phyloP scores from a whole-genome alignment of 2,113 vertebrate species.

The Phaethornis superciliosus region DNA sequence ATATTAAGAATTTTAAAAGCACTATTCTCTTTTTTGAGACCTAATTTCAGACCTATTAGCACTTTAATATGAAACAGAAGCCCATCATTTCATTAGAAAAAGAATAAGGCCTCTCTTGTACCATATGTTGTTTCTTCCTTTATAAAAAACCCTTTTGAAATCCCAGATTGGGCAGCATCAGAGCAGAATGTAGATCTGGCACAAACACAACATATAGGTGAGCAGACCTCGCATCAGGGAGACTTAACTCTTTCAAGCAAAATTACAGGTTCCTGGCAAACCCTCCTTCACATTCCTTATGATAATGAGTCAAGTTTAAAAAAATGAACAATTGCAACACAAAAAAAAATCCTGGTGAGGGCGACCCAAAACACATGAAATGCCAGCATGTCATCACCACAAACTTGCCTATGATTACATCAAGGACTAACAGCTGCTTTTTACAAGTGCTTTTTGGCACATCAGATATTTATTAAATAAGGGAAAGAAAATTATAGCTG shows the following conservation, averaged over 20 bases:
- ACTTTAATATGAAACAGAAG: conserved; percentile 84
- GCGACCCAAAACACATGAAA: not conserved
- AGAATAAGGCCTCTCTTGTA: conserved; percentile 68
- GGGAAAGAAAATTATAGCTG: conserved; percentile 66
- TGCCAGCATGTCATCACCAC: not conserved
- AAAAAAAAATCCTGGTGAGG: not conserved
- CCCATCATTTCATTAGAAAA: conserved; percentile 79
- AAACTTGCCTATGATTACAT: not conserved
- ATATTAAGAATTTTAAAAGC: conserved; percentile 81
- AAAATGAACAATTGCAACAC: not conserved
- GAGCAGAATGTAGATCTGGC: conserved; percentile 49
- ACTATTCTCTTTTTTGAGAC: conserved; percentile 77
- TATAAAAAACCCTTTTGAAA: conserved; percentile 65
- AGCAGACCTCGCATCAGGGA: not conserved
- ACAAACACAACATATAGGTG: conserved; percentile 7
- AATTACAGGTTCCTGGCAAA: not conserved
- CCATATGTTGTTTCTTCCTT: conserved; percentile 76
- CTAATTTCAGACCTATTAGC: conserved; percentile 84
- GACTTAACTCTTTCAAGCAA: not conserved
- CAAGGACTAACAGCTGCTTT: conserved; percentile 58
- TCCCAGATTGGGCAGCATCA: conserved; percentile 40
- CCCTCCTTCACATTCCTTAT: not conserved
- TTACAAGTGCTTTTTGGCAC: conserved; percentile 36
- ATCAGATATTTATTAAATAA: conserved; percentile 68
- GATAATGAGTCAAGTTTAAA: not conserved